These are phyloP conservation scores for Oreochromis niloticus DNA, from an alignment of 2,113 vertebrate species.

Conservation along the genomic window DNA sequence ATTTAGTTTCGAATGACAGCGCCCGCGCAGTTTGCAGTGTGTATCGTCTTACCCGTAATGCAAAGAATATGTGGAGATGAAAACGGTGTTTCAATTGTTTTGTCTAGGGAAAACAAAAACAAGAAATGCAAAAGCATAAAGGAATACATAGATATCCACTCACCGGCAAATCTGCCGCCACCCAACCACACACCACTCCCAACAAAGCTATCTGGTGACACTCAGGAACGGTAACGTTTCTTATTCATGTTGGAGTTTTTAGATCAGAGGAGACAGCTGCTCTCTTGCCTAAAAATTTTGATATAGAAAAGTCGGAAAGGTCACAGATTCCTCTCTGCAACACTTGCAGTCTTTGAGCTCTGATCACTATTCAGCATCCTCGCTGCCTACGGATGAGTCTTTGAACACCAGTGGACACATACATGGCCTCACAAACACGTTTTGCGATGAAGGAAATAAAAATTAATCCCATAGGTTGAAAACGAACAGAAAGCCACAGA, in stretches of 20 bases:
- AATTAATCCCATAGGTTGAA: background rate
- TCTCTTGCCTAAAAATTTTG: conserved; percentile 8
- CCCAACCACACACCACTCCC: background rate
- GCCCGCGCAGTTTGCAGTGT: background rate
- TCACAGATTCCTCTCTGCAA: background rate
- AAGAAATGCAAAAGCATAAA: conserved; percentile 16
- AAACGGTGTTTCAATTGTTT: conserved; percentile 36
- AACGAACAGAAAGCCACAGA: background rate
- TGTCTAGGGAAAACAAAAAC: conserved; percentile 31
- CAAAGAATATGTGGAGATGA: conserved; percentile 44
- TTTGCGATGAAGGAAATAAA: background rate
- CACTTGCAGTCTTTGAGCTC: background rate
- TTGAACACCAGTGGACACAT: background rate
- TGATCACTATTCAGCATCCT: conserved; percentile 37
- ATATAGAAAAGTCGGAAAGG: conserved; percentile 23
- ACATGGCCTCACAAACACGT: background rate
- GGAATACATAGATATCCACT: conserved; percentile 6
- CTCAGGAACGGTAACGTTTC: background rate
- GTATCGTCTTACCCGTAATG: conserved; percentile 53
- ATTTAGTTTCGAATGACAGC: conserved; percentile 46
- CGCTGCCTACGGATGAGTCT: background rate
- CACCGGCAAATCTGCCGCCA: background rate
- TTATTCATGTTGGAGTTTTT: conserved; percentile 10
- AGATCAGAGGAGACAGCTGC: conserved; percentile 45
- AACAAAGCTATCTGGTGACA: conserved; percentile 35